Base-by-base conservation (phyloP, 2,797 vertebrate species). In the Hippocampus kuda region DNA sequence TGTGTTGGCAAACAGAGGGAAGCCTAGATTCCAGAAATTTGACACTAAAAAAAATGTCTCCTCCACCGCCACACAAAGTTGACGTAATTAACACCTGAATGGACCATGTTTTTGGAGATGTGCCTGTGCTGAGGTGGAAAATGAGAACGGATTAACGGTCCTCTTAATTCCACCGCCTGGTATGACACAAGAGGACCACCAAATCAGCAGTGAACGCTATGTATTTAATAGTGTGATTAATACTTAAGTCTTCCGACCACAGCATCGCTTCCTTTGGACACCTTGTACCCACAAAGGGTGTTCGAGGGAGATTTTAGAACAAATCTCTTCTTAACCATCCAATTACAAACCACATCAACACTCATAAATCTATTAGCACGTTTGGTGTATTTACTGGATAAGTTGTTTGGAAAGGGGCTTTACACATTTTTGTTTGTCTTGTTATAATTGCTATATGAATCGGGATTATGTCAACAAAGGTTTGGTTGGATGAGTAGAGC, bases 201-300 rank as follows among this genome's bases (percentile, higher is more conserved):
- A 24, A 74, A 85, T 83, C 86, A 75, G 83, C 84, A 76, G 77
- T 76, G 79, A 83, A 83, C 85, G 72, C 83, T 77, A 76, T 83
- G 82, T 82, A 77, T 77, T 87, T 87, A 84, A 87, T 80, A 81
- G 79, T 78, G 80, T 87, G 87, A 85, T 89, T 88, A 89, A 88
- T 87, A 87, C 83, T 86, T 87, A 85, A 87, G 84, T 83, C 84
- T 79, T 81, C 83, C 81, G 83, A 86, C 81, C 83, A 77, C 77
- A 83, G 74, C 78, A 78, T 77, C 68, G 74, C 80, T 83, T 80
- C 82, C 79, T 74, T 67, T 69, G 74, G 74, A 72, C 83, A 87
- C 83, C 84, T 85, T 85, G 77, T 86, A 81, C 71, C 76, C 77
- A 77, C 38, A 3, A 74, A 79, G 60, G 75, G 72, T 76, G 77